Percentiles rank a stretch among this genome's conserved stretches.
Conservation (phyloP, 1,140 invertebrate species). For the Daktulosphaira vitifoliae region DNA sequence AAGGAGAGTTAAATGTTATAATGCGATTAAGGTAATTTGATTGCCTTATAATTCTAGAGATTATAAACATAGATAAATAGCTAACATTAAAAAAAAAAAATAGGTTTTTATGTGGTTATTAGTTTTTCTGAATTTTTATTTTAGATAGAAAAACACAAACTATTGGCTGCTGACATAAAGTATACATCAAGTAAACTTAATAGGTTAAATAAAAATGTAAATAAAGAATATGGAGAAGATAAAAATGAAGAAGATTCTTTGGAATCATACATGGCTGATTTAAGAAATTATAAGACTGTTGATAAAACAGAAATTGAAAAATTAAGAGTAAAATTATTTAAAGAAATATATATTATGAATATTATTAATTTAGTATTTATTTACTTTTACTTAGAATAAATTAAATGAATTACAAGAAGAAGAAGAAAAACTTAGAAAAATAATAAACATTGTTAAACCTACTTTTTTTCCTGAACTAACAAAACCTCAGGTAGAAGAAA, state of each 20-base stretch:
- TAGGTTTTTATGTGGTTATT: too few species aligned
- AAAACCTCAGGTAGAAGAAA: conserved; percentile 34
- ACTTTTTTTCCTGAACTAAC: conserved; percentile 52
- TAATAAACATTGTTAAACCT: conserved; percentile 72
- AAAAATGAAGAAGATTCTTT: conserved; percentile 56
- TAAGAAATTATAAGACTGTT: conserved; percentile 45
- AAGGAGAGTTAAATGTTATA: too few species aligned
- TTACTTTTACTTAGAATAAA: not conserved
- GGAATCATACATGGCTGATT: conserved; percentile 63
- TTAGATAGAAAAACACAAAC: conserved; percentile 59
- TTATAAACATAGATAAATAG: too few species aligned
- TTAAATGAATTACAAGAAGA: conserved; percentile 54
- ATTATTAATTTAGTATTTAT: conserved; percentile 6
- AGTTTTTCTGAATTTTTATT: not conserved
- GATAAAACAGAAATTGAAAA: conserved; percentile 50
- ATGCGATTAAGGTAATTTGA: too few species aligned
- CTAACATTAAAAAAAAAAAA: too few species aligned
- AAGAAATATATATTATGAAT: not conserved
- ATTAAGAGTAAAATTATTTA: conserved; percentile 43
- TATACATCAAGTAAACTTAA: conserved; percentile 39
- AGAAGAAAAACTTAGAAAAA: conserved; percentile 54
- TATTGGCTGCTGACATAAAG: conserved; percentile 50
- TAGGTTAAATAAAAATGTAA: conserved; percentile 19
- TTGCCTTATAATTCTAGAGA: too few species aligned
- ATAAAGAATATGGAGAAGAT: conserved; percentile 27